phyloP scores from a whole-genome alignment of 2,797 vertebrate genomes.

The Mallotus villosus region DNA sequence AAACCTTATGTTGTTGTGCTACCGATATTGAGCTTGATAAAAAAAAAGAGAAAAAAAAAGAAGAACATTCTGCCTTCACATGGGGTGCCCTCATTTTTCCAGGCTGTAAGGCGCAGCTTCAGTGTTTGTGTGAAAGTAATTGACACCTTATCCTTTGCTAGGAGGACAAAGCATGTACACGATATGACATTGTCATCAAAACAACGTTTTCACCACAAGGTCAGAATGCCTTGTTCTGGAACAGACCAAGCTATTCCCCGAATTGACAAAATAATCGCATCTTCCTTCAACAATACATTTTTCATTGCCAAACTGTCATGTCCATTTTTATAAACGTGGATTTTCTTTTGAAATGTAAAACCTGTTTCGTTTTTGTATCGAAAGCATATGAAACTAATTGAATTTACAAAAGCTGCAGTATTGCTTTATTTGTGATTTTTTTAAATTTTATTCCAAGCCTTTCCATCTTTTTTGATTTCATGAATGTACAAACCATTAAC shows the following conservation, averaged over 20 bases:
- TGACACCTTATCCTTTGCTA: slow-evolving; percentile 61
- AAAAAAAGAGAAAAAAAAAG: slow-evolving; percentile 9
- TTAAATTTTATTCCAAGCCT: slow-evolving; percentile 34
- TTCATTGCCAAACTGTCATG: slow-evolving; percentile 34
- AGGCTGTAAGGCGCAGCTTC: slow-evolving; percentile 58
- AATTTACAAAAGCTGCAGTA: slow-evolving; percentile 47
- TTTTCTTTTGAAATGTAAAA: slow-evolving; percentile 12
- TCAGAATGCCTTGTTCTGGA: slow-evolving; percentile 12
- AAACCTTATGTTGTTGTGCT: slow-evolving; percentile 60
- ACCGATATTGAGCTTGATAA: slow-evolving; percentile 43
- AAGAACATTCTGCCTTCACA: slow-evolving; percentile 43
- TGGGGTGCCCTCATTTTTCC: slow-evolving; percentile 65
- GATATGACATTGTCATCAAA: slow-evolving; percentile 53
- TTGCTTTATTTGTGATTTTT: slow-evolving; percentile 44
- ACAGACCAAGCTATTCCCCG: slow-evolving; percentile 33
- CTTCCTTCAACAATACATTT: slow-evolving; percentile 41
- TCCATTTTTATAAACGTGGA: slow-evolving; percentile 43
- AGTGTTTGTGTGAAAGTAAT: slow-evolving; percentile 59
- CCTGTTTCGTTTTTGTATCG: slow-evolving; percentile 28
- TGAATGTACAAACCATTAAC: slow-evolving; percentile 29
- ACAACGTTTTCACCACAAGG: slow-evolving; percentile 20
- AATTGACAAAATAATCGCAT: slow-evolving; percentile 45
- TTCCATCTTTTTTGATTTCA: slow-evolving; percentile 24
- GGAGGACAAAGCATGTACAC: slow-evolving; percentile 69
- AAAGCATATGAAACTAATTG: slow-evolving; percentile 36